Evolutionary conservation across 2,797 vertebrate genomes (phyloP), one percentile per base, ranked within the genome.

Genomic region (Glossophaga mutica): DNA sequence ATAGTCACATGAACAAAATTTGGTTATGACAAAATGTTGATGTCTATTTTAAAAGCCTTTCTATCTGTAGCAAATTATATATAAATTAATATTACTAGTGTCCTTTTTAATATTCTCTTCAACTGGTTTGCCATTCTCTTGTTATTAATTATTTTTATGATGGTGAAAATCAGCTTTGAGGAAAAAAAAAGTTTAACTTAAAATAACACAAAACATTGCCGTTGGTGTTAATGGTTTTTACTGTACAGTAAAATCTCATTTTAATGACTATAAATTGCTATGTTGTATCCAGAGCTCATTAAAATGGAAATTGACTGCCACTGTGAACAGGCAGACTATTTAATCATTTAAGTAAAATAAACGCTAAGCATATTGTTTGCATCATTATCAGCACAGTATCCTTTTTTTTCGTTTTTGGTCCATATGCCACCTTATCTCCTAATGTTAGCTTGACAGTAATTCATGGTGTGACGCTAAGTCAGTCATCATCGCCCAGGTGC

Each of bases 281-380:
- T 87, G 46, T n/a, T 71, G 15, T 32, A 93, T n/a, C 85, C 21
- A 70, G 74, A 93, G 29, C 29, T 94, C 59, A 93, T 96, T 78
- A 96, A 95, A 95, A 71, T 89, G 79, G 88, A 89, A 79, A 95
- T 89, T 50, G 90, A 59, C 34, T 74, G 52, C 73, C 52, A 26
- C 44, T 50, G 42, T 89, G 78, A 57, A 39, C 24, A n/a, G 62
- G 37, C 16, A 91, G n/a, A 50, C 42, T 84, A 88, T 85, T 92
- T 77, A 48, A 73, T 79, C 22, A 84, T 79, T 83, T 67, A 85
- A 85, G 16, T 70, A 74, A 94, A 84, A 91, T 39, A 79, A 79
- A 74, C 50, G 50, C 65, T 39, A 81, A 94, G 73, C 79, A 42
- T 24, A 24, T 44, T 59, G 74, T 52, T 76, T 57, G 48, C 57